These are phyloP conservation scores for Saccostrea cuccullata DNA, from an alignment of 1,140 invertebrate species.

Conservation along the genomic window DNA sequence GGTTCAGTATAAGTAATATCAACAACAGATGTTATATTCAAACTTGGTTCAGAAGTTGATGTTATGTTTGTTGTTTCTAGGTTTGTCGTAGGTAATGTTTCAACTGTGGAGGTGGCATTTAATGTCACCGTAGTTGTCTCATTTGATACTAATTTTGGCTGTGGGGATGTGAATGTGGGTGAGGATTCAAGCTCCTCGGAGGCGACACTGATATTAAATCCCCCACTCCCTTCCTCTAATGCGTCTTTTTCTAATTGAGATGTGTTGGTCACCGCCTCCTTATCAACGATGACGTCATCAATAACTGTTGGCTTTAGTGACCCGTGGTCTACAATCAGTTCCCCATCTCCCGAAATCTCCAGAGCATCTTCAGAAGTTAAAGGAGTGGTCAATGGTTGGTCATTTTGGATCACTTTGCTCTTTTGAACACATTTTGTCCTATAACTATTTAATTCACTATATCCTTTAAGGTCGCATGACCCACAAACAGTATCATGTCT, in stretches of 20 bases:
- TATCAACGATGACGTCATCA: slow-evolving; percentile 5
- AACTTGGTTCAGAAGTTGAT: too few species aligned
- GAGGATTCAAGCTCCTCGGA: neutral
- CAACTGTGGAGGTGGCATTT: neutral
- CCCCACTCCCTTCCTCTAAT: slow-evolving; percentile 37
- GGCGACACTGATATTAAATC: slow-evolving; percentile 13
- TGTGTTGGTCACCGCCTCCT: neutral
- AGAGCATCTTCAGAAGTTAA: neutral
- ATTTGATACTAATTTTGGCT: neutral
- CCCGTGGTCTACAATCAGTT: neutral
- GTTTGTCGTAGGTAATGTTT: neutral
- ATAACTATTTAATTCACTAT: neutral
- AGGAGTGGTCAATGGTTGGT: neutral
- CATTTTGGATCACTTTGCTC: neutral
- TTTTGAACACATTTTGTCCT: neutral
- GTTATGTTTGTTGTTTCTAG: too few species aligned
- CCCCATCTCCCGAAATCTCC: neutral
- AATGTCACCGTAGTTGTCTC: neutral
- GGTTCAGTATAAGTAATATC: neutral
- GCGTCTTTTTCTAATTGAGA: neutral
- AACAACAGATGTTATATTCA: neutral
- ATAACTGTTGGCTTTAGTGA: neutral
- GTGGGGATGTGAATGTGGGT: neutral
- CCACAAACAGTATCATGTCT: slow-evolving; percentile 23
- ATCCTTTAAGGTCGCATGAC: slow-evolving; percentile 15